Conservation (phyloP, 2,113 vertebrate genomes). For the Crotalus horridus region DNA sequence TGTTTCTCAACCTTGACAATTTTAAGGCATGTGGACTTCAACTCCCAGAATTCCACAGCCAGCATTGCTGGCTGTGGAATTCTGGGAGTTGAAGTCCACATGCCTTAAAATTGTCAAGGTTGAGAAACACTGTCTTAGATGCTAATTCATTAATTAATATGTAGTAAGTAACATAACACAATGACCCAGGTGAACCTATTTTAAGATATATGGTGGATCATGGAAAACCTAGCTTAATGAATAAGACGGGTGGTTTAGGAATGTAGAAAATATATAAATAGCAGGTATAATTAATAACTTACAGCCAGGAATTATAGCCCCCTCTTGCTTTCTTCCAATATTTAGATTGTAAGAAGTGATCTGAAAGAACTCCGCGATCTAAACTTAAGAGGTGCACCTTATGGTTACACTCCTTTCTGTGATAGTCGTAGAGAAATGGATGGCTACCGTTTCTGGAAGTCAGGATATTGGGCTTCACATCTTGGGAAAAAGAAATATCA, state of each 20-base stretch:
- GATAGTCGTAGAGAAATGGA: conserved; percentile 96
- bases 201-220: no score
- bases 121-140: background rate
- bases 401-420: conserved; percentile 95
- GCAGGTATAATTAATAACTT: background rate
- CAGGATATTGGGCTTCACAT: conserved; percentile 94
- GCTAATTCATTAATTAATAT: background rate
- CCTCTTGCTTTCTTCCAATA: conserved; percentile 6
- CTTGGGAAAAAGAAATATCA: conserved; percentile 90
- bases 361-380: conserved; percentile 89
- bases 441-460: conserved; percentile 97
- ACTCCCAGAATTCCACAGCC: no score
- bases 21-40: no score
- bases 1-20: no score
- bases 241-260: background rate
- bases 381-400: conserved; percentile 87
- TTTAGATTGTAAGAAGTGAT: conserved; percentile 91
- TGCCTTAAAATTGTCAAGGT: no score
- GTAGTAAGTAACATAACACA: background rate
- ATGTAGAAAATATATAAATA: background rate
- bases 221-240: background rate
- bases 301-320: background rate
- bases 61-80: no score
- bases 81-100: no score
- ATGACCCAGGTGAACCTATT: background rate